phyloP scores from a whole-genome alignment of 2,113 vertebrate species.

The Hemicordylus capensis region DNA sequence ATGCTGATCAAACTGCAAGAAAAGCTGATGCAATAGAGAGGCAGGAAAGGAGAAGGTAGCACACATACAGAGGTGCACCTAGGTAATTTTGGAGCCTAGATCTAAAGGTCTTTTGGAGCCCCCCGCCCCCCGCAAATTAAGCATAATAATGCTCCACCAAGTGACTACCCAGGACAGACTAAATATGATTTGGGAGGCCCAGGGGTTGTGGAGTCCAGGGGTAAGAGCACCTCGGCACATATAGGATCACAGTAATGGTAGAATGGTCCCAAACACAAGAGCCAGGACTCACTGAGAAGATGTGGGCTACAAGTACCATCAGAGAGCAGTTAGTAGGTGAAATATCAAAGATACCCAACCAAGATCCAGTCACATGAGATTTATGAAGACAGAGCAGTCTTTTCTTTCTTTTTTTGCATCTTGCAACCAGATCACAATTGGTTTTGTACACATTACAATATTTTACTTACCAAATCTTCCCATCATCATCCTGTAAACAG shows the following conservation, averaged over 20 bases:
- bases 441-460: not conserved
- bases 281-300: not conserved
- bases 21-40: not conserved
- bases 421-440: not conserved
- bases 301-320: not conserved
- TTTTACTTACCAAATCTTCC: constrained; percentile 90
- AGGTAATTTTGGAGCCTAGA: too few species aligned
- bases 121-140: too few species aligned
- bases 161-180: too few species aligned
- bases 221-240: too few species aligned
- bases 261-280: not conserved
- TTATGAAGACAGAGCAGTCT: not conserved
- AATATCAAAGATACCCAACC: not conserved
- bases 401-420: too few species aligned
- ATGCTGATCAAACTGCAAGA: not conserved
- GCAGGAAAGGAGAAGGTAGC: too few species aligned
- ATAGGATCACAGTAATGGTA: not conserved
- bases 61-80: too few species aligned
- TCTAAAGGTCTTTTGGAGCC: too few species aligned
- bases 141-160: too few species aligned
- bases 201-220: too few species aligned
- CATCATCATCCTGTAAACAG: constrained; percentile 90
- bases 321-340: not conserved
- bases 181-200: too few species aligned
- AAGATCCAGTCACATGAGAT: not conserved